These are phyloP conservation scores for Amphiprion clarkii DNA, from an alignment of 2,797 vertebrate genomes.

Conservation along the genomic window DNA sequence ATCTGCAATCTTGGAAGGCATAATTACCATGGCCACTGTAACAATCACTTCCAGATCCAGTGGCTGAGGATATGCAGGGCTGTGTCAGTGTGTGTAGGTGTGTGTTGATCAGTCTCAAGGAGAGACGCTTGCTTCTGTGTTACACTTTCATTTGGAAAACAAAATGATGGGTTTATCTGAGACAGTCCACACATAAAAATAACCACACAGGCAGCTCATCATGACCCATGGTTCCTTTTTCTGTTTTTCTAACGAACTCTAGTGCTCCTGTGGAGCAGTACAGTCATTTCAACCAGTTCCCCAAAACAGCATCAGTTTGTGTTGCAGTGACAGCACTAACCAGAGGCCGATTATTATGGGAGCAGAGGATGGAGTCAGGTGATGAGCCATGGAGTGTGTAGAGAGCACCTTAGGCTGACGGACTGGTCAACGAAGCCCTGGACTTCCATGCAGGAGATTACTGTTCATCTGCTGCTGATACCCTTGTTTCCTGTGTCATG, in stretches of 20 bases:
- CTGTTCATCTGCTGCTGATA: not conserved
- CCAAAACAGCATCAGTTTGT: not conserved
- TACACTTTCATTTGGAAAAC: not conserved
- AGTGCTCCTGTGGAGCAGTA: not conserved
- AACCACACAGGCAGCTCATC: not conserved
- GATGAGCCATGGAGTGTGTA: not conserved
- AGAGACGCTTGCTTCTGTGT: not conserved
- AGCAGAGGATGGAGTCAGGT: not conserved
- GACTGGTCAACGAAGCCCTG: too few species aligned
- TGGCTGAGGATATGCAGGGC: slow-evolving; percentile 13
- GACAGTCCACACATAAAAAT: not conserved
- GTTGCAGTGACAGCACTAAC: not conserved
- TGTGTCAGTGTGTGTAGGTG: slow-evolving; percentile 38
- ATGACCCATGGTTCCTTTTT: not conserved
- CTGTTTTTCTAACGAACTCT: not conserved
- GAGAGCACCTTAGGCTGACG: not conserved
- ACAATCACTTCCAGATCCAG: slow-evolving; percentile 44
- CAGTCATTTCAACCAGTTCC: not conserved
- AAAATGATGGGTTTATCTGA: not conserved
- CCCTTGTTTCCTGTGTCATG: too few species aligned
- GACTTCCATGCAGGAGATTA: too few species aligned
- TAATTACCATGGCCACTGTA: slow-evolving; percentile 43
- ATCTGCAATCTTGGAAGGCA: slow-evolving; percentile 52
- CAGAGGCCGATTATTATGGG: not conserved
- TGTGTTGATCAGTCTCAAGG: slow-evolving; percentile 15